These are phyloP conservation scores for Aspiorhynchus laticeps DNA, from an alignment of 2,113 vertebrate genomes.

Conservation along the genomic window DNA sequence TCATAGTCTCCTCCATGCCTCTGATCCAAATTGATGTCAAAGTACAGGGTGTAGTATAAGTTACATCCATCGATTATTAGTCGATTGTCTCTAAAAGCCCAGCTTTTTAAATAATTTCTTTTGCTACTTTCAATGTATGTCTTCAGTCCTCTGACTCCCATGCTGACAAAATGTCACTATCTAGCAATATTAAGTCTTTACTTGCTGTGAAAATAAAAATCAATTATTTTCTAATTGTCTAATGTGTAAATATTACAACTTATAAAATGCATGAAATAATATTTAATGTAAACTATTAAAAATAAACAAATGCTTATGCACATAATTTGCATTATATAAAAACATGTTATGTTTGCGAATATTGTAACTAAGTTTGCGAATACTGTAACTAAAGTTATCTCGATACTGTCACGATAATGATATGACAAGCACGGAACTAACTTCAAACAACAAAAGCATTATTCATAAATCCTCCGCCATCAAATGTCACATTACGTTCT, in stretches of 20 bases:
- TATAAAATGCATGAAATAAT: too few relatives aligned
- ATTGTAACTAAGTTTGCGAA: too few relatives aligned
- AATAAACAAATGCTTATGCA: too few relatives aligned
- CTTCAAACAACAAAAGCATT: too few relatives aligned
- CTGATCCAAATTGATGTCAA: slow-evolving; percentile 71
- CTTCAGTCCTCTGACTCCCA: slow-evolving; percentile 79
- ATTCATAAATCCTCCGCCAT: background rate
- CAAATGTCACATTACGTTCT: background rate
- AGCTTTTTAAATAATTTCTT: slow-evolving; percentile 67
- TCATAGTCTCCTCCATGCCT: slow-evolving; percentile 85
- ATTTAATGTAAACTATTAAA: too few relatives aligned
- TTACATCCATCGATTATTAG: slow-evolving; percentile 83
- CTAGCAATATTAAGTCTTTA: background rate
- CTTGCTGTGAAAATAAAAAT: background rate
- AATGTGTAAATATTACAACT: too few relatives aligned
- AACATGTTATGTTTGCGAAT: background rate
- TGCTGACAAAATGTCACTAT: background rate
- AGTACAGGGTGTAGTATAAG: slow-evolving; percentile 77
- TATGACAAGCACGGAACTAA: background rate
- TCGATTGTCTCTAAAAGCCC: slow-evolving; percentile 70
- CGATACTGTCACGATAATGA: background rate
- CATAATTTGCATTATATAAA: background rate
- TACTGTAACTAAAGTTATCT: too few relatives aligned
- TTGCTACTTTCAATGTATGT: slow-evolving; percentile 67
- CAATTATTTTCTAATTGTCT: too few relatives aligned